Base-by-base conservation (phyloP, 1,140 invertebrate species). In the Trissolcus basalis region DNA sequence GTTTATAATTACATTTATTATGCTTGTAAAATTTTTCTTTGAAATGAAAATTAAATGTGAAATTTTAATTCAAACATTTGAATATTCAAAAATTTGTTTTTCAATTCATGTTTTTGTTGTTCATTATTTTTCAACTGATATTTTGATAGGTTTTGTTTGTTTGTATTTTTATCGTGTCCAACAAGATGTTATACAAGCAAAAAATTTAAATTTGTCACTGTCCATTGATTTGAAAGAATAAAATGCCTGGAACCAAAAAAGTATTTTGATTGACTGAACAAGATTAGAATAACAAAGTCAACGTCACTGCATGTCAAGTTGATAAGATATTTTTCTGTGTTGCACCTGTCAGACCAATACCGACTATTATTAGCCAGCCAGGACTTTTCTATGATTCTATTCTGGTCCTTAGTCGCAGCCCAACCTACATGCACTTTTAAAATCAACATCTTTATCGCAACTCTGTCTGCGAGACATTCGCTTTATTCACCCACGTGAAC, bases 341-440 rank as follows among this genome's bases (percentile, higher is more conserved):
- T 78, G 71, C 77, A 78, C 77, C 77, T 78, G 77, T 49, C 76
- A 74, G 65, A 56, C 70, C 61, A 60, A 74, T 70, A 60, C 61
- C 76, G 65, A 61, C 75, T 82, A 82, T 82, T 82, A 82, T 82
- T 82, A 82, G 81, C 72, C 32, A 41, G 39, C 51, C 54, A 53
- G 69, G 72, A 69, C 72, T 79, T 80, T 82, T 82, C 81, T 80
- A 78, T 74, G 74, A 80, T 77, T 77, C 67, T 54, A 56, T 63
- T 58, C 39, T 59, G 65, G 67, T 77, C 63, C 67, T 71, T 58
- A 55, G 72, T 58, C 55, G 67, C 70, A 58, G 55, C 55, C 63
- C 76, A 58, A 32, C 80, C 80, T 80, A 81, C 78, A 63, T 80
- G 50, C 16, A 55, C 59, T 59, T 78, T 72, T 65, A 15, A 78